Evolutionary conservation across 2,888 invertebrate genomes (phyloP).

Genomic region (Ennomos quercinarius): DNA sequence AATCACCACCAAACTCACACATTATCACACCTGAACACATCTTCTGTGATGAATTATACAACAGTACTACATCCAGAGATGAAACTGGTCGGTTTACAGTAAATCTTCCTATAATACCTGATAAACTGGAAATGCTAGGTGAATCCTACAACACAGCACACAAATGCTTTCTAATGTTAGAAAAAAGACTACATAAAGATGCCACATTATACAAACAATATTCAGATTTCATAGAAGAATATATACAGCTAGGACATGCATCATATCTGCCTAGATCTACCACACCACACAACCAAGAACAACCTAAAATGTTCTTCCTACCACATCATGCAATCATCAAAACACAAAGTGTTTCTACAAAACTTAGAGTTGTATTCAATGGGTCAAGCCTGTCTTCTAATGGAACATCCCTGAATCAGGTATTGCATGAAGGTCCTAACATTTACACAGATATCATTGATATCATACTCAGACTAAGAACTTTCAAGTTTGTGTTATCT

Average conservation of each 20-base stretch:
- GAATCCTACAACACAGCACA: slow-evolving; percentile 9
- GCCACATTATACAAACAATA: slow-evolving; percentile 7
- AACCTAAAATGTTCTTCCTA: slow-evolving; percentile 1
- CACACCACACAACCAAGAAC: background rate
- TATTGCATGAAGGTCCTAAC: slow-evolving; percentile 37
- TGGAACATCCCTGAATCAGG: slow-evolving; percentile 31
- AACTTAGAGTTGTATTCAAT: slow-evolving; percentile 11
- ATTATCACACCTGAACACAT: background rate
- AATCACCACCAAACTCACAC: too few species aligned
- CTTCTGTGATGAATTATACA: slow-evolving; percentile 9
- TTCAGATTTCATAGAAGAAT: slow-evolving; percentile 10
- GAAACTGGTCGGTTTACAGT: slow-evolving; percentile 14
- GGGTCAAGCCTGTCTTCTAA: slow-evolving; percentile 6
- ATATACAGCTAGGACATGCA: slow-evolving; percentile 13
- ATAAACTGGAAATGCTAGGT: slow-evolving; percentile 6
- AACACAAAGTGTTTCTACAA: slow-evolving; percentile 12
- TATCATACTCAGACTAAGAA: background rate
- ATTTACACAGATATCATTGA: slow-evolving; percentile 3
- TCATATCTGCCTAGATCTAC: background rate
- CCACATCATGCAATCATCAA: slow-evolving; percentile 11
- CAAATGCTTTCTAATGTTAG: background rate
- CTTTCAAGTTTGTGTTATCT: slow-evolving; percentile 12
- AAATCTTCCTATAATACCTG: slow-evolving; percentile 11
- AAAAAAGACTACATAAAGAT: slow-evolving; percentile 7
- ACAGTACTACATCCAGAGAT: slow-evolving; percentile 11